Percentiles rank a stretch among this genome's conserved stretches.
Evolutionary conservation across 2,113 vertebrate genomes (phyloP).

Genomic region (Hippocampus mohnikei): DNA sequence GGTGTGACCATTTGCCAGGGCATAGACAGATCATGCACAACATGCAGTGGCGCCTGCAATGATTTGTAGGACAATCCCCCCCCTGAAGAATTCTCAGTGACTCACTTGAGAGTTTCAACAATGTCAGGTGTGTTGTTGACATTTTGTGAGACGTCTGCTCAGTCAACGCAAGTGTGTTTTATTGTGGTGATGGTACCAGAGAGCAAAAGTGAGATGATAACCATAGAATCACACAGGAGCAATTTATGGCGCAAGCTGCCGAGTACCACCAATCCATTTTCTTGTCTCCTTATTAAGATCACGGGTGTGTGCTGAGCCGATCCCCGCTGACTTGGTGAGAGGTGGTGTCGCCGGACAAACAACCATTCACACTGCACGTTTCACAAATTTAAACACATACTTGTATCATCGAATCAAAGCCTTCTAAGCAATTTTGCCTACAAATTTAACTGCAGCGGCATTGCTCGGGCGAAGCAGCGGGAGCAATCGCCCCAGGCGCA

Average conservation of each 20-base stretch:
- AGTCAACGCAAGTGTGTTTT: neutral
- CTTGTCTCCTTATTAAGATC: neutral
- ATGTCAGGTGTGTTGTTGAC: neutral
- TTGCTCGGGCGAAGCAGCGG: too few relatives aligned
- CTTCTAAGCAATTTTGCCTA: neutral
- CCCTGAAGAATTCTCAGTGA: too few relatives aligned
- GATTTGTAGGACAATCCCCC: neutral
- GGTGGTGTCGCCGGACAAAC: too few relatives aligned
- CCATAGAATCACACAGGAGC: neutral
- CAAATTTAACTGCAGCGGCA: neutral
- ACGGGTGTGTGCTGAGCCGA: too few relatives aligned
- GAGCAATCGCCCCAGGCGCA: neutral
- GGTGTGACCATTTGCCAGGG: conserved; percentile 43
- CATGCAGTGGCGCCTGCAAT: neutral
- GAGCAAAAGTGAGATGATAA: neutral
- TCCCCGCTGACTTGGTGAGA: too few relatives aligned
- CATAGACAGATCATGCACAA: conserved; percentile 13
- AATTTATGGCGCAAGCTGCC: neutral
- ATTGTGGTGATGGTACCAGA: neutral
- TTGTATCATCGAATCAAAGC: neutral
- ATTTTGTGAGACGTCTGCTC: neutral
- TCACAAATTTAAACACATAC: neutral
- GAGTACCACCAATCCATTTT: neutral
- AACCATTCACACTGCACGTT: too few relatives aligned
- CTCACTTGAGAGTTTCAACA: neutral